Evolutionary conservation across 2,113 vertebrate species (phyloP), one percentile per base, ranked within the genome.

Genomic region (Phyllopteryx taeniolatus): DNA sequence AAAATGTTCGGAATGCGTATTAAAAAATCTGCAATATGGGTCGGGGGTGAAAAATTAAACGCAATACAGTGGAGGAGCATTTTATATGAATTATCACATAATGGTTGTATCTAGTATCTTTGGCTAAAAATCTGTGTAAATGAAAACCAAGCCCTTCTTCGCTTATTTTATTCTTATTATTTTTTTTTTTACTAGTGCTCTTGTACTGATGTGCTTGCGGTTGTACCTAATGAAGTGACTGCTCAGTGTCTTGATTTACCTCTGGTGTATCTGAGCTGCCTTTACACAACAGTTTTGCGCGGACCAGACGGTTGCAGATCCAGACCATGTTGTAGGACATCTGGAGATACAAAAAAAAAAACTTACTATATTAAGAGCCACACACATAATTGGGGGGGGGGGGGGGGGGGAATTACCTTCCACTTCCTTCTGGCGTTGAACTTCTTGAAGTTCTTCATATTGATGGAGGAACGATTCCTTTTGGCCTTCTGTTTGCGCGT

Each of bases 401-500:
- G 27, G 27, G 27, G 1, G 27, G n/a, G 5, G 35, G 2, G 13
- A 79, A 73, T 83, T 65, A 94, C 94, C 91, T 94, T 94, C 93
- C 92, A 94, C 78, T 93, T 93, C 75, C 94, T 88, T 56, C 83
- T 88, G 11, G 92, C 91, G 0, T 94, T 94, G 75, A 94, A 94
- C 77, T 79, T 92, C 80, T 92, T 93, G 73, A 95, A 94, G 82
- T 79, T 94, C 84, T 89, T 93, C 87, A 95, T 95, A 70, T 94
- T 94, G 85, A 95, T 94, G 54, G 92, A 93, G 20, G 92, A 94
- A 2, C 89, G 91, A 56, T 92, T 92, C 62, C 93, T 86, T 15
- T 84, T 93, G 8, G 64, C 82, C 0, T 54, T 78, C 76, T 94
- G 90, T 69, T 80, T 91, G 46, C 84, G 83, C 70, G 81, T 93